Evolutionary conservation across 2,113 vertebrate species (phyloP).

Genomic region (western clawed frog (Xenopus tropicalis)): DNA sequence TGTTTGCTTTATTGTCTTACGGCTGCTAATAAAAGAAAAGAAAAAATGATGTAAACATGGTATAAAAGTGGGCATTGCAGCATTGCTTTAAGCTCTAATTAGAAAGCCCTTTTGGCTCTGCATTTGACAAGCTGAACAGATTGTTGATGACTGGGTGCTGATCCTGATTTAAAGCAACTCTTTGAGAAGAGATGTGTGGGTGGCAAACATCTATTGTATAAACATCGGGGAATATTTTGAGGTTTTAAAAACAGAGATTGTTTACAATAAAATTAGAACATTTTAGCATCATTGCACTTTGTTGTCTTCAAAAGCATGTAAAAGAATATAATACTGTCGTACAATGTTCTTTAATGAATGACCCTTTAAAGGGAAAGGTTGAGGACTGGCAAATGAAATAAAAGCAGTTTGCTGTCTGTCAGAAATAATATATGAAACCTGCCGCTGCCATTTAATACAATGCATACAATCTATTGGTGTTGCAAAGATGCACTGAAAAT

Average conservation of each 20-base stretch:
- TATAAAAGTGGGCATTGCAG: slow-evolving; percentile 26
- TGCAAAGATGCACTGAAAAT: too few species aligned
- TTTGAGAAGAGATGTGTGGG: slow-evolving; percentile 33
- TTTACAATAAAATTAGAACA: slow-evolving; percentile 10
- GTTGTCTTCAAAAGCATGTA: too few species aligned
- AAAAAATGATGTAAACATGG: slow-evolving; percentile 19
- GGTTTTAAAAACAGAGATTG: slow-evolving; percentile 8
- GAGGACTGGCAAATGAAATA: too few species aligned
- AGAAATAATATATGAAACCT: too few species aligned
- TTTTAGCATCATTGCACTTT: too few species aligned
- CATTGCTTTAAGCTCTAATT: slow-evolving; percentile 23
- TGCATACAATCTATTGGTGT: too few species aligned
- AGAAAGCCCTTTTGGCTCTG: slow-evolving; percentile 30
- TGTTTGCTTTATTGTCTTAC: slow-evolving; percentile 7
- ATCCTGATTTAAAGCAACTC: slow-evolving; percentile 28
- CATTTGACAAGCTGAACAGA: slow-evolving; percentile 40
- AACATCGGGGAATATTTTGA: not conserved
- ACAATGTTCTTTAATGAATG: too few species aligned
- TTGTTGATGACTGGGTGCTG: slow-evolving; percentile 37
- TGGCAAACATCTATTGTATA: slow-evolving; percentile 26
- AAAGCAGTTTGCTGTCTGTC: too few species aligned
- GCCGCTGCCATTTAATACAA: too few species aligned
- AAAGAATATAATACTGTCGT: too few species aligned
- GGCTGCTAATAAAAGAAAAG: not conserved
- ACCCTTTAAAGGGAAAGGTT: too few species aligned